Conservation (phyloP, 1,140 invertebrate species). For the Conopomorpha cramerella region DNA sequence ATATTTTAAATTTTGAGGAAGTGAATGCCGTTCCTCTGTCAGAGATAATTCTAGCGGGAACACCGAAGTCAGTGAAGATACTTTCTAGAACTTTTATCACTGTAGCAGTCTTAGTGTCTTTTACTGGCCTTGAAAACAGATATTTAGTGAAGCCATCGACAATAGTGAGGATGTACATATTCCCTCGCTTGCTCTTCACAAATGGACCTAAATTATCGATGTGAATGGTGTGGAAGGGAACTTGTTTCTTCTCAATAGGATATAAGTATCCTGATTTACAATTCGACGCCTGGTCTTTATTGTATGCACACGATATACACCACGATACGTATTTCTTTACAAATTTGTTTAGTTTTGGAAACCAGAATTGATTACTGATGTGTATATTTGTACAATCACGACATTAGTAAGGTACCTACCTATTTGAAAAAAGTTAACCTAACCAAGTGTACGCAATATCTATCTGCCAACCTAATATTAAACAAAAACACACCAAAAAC, state of each 20-base stretch:
- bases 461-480: no score
- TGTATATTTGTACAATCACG: no score
- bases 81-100: background rate
- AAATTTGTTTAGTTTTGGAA: conserved; percentile 2
- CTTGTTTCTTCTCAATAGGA: conserved; percentile 4
- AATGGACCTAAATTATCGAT: conserved; percentile 9
- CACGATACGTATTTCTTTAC: background rate
- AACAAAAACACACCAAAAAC: no score
- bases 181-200: conserved; percentile 4
- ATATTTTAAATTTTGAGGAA: background rate
- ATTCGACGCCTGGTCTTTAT: conserved; percentile 4
- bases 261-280: conserved; percentile 4
- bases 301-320: conserved; percentile 5
- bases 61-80: background rate
- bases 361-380: conserved; percentile 12
- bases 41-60: background rate
- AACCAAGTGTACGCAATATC: no score
- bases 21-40: background rate
- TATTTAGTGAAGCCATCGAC: conserved; percentile 18
- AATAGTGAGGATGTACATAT: conserved; percentile 15
- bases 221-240: conserved; percentile 9
- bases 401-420: no score
- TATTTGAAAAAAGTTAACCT: no score
- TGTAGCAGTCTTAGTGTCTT: background rate
- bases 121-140: background rate